phyloP scores from a whole-genome alignment of 1,140 invertebrate species.

The Neoseiulus cucumeris region DNA sequence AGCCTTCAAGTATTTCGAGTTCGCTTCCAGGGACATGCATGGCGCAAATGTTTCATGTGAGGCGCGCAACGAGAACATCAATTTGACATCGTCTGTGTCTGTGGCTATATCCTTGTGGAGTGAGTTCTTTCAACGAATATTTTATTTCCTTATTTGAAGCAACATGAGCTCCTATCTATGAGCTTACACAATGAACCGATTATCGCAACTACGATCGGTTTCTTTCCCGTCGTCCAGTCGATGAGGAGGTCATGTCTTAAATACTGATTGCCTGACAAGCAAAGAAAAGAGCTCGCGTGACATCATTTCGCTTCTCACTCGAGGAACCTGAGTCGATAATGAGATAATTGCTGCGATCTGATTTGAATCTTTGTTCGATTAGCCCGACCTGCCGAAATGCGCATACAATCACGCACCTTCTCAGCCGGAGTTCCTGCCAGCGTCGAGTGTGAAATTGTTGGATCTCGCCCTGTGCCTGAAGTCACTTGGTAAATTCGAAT shows the following conservation, averaged over 20 bases:
- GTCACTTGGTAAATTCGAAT: not conserved
- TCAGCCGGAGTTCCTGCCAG: slow-evolving; percentile 1
- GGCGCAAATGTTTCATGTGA: not conserved
- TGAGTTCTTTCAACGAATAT: not conserved
- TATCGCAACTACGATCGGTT: too few species aligned
- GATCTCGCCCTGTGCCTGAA: slow-evolving; percentile 1
- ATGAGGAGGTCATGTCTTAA: too few species aligned
- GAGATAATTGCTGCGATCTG: not conserved
- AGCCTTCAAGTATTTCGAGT: not conserved
- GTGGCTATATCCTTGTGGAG: slow-evolving; percentile 5
- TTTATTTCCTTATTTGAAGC: too few species aligned
- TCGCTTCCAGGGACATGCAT: not conserved
- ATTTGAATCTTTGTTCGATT: not conserved
- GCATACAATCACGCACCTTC: slow-evolving; percentile 5
- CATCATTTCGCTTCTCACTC: too few species aligned
- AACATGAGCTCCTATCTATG: too few species aligned
- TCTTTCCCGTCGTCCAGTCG: too few species aligned
- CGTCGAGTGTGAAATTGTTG: slow-evolving; percentile 4
- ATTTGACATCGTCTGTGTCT: not conserved
- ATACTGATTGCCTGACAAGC: too few species aligned
- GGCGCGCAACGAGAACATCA: not conserved
- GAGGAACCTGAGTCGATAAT: too few species aligned
- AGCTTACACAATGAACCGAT: too few species aligned
- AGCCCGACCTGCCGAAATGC: slow-evolving; percentile 7
- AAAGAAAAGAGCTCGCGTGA: too few species aligned